Percentiles rank a stretch among this genome's conserved stretches.
Conservation (phyloP, 2,888 invertebrate species). For the Ornithoptera alexandrae region DNA sequence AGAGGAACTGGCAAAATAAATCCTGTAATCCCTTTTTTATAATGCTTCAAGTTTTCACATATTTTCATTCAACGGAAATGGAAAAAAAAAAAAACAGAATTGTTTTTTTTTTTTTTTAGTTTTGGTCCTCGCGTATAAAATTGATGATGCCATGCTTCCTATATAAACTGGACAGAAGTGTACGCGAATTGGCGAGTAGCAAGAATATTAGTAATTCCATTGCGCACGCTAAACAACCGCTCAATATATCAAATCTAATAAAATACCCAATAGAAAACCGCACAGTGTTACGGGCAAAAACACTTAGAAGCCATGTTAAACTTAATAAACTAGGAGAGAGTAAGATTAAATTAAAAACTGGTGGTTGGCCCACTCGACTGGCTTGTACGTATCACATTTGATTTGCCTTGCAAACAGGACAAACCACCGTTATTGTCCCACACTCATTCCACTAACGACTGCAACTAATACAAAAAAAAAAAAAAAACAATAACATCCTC, state of each 20-base stretch:
- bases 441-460: conserved; percentile 64
- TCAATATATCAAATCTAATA: conserved; percentile 74
- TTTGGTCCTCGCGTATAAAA: conserved; percentile 71
- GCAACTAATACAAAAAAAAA: conserved; percentile 59
- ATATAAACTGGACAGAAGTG: conserved; percentile 67
- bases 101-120: conserved; percentile 2
- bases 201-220: conserved; percentile 76
- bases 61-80: conserved; percentile 49
- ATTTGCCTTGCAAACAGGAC: conserved; percentile 48
- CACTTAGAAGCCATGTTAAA: conserved; percentile 67
- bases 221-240: conserved; percentile 67
- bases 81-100: conserved; percentile 56
- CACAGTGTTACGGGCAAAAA: conserved; percentile 59
- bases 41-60: not conserved
- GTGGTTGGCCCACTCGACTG: conserved; percentile 53
- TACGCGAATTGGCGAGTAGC: conserved; percentile 66
- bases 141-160: conserved; percentile 73
- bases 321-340: conserved; percentile 67
- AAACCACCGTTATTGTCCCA: conserved; percentile 73
- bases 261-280: conserved; percentile 69
- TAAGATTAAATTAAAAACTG: conserved; percentile 53
- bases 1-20: conserved; percentile 80
- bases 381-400: conserved; percentile 59
- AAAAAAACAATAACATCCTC: conserved; percentile 37
- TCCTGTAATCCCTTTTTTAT: conserved; percentile 61